Conservation (phyloP, 2,113 vertebrate genomes). For the Cyprinodon tularosa region DNA sequence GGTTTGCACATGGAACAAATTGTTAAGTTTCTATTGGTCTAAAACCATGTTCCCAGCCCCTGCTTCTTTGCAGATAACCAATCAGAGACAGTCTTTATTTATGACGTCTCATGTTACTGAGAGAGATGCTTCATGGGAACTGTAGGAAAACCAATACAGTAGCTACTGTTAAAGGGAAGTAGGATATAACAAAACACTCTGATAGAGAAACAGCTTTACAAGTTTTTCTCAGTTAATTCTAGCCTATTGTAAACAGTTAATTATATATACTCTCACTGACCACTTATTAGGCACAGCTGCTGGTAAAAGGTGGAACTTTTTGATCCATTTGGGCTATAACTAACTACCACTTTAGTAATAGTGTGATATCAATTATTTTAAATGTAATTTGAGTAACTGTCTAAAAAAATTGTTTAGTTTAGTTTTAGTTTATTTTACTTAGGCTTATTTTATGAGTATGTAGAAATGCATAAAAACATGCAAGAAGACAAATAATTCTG, state of each 20-base stretch:
- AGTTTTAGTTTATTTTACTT: not conserved
- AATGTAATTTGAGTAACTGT: not conserved
- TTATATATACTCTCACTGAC: not conserved
- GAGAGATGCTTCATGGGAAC: conserved; percentile 67
- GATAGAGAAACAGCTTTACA: not conserved
- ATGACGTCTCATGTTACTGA: conserved; percentile 85
- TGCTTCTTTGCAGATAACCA: conserved; percentile 61
- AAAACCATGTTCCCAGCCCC: conserved; percentile 51
- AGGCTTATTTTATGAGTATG: too few relatives aligned
- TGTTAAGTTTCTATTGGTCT: conserved; percentile 80
- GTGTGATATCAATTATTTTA: not conserved
- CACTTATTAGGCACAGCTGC: not conserved
- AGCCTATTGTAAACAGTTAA: not conserved
- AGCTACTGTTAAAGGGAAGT: not conserved
- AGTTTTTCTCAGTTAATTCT: not conserved
- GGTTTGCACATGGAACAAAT: conserved; percentile 92
- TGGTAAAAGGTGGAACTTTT: not conserved
- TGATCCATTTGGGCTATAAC: not conserved
- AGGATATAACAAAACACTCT: not conserved
- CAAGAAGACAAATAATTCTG: not conserved
- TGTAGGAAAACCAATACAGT: conserved; percentile 50
- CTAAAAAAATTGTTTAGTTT: too few relatives aligned
- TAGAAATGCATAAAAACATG: not conserved
- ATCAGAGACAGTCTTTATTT: conserved; percentile 54
- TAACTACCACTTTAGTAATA: too few relatives aligned